A percentile compares a stretch with the other conserved stretches of the same genome.
phyloP scores from a whole-genome alignment of 2,113 vertebrate species.

The Alaudala cheleensis region DNA sequence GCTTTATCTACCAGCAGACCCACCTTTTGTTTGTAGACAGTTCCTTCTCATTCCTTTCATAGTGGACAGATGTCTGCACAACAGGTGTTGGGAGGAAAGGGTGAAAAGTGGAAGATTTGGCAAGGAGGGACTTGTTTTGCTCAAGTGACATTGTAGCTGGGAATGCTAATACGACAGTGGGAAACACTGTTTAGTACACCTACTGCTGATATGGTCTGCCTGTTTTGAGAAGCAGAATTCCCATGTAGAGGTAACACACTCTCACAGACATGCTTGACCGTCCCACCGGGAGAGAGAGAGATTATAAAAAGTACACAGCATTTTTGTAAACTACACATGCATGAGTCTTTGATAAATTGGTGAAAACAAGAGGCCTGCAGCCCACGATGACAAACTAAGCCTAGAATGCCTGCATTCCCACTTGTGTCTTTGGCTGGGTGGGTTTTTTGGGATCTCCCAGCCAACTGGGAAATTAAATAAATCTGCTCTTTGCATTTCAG shows the following conservation, averaged over 20 bases:
- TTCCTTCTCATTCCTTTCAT: not conserved
- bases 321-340: not conserved
- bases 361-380: not conserved
- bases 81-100: not conserved
- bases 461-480: not conserved
- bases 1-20: not conserved
- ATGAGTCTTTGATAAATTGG: not conserved
- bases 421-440: not conserved
- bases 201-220: not conserved
- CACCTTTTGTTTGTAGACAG: not conserved
- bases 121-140: not conserved
- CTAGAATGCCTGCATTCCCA: not conserved
- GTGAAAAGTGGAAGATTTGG: not conserved
- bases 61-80: not conserved
- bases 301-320: not conserved
- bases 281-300: not conserved
- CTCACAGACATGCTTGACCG: not conserved
- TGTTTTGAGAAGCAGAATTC: not conserved
- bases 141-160: not conserved
- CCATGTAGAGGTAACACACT: not conserved
- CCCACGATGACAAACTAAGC: not conserved
- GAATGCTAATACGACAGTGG: not conserved
- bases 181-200: not conserved
- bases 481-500: not conserved
- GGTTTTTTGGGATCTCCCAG: not conserved